These are phyloP conservation scores for Tylochromis polylepis DNA, from an alignment of 2,113 vertebrate species.

Conservation along the genomic window DNA sequence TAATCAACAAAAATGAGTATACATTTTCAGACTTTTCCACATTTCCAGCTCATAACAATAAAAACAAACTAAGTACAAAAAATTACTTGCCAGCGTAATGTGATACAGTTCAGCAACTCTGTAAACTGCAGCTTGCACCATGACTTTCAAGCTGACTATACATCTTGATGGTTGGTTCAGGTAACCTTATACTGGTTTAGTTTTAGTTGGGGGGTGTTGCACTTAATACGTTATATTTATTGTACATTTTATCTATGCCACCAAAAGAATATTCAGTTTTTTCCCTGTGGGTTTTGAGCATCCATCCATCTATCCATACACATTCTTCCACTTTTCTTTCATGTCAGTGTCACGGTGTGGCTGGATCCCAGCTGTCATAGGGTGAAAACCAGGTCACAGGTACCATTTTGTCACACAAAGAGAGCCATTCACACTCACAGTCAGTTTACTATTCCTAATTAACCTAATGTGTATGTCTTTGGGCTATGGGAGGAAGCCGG, in stretches of 20 bases:
- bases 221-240: neutral
- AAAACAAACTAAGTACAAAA: accelerated
- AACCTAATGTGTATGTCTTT: neutral
- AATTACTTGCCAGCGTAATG: accelerated
- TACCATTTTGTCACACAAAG: neutral
- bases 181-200: neutral
- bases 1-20: neutral
- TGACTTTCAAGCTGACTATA: neutral
- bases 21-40: neutral
- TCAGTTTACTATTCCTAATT: neutral
- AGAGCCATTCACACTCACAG: neutral
- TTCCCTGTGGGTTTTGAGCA: neutral
- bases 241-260: neutral
- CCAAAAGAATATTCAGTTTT: neutral
- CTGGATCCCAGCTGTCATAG: neutral
- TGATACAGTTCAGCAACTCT: neutral
- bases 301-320: neutral
- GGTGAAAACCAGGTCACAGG: neutral
- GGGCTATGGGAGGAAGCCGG: neutral
- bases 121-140: neutral
- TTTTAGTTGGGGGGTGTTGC: accelerated
- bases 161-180: neutral
- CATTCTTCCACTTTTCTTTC: neutral
- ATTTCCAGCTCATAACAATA: neutral
- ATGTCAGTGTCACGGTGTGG: neutral